Conservation (phyloP, 2,888 invertebrate genomes). For the Pseudolycoriella hygida region DNA sequence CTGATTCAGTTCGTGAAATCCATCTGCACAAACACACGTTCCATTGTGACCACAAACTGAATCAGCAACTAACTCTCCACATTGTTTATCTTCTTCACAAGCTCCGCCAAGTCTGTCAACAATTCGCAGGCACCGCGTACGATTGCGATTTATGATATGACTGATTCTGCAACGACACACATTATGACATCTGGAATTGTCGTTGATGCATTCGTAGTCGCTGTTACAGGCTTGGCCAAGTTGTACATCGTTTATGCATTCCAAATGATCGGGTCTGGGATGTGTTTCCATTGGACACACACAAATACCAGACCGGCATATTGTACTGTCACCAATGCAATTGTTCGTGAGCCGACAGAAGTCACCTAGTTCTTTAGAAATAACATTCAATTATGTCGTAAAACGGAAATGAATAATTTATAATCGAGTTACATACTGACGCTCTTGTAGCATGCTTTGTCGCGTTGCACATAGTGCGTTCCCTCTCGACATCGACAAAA, state of each 20-base stretch:
- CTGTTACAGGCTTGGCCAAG: slow-evolving; percentile 19
- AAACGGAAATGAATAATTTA: not conserved
- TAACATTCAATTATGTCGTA: not conserved
- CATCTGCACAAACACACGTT: slow-evolving; percentile 11
- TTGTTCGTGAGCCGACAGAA: slow-evolving; percentile 22
- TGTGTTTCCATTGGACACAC: slow-evolving; percentile 22
- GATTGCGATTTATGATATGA: slow-evolving; percentile 18
- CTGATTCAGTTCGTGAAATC: slow-evolving; percentile 11
- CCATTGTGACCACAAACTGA: slow-evolving; percentile 12
- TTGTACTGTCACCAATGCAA: slow-evolving; percentile 21
- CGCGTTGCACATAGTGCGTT: slow-evolving; percentile 19
- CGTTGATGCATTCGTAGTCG: slow-evolving; percentile 23
- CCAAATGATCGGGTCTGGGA: slow-evolving; percentile 18
- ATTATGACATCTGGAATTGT: slow-evolving; percentile 20
- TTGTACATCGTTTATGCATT: slow-evolving; percentile 18
- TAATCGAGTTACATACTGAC: slow-evolving; percentile 17
- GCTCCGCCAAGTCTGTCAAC: slow-evolving; percentile 10
- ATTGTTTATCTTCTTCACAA: slow-evolving; percentile 13
- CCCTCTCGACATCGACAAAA: slow-evolving; percentile 22
- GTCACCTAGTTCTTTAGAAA: slow-evolving; percentile 19
- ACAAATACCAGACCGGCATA: slow-evolving; percentile 22
- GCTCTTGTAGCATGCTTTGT: slow-evolving; percentile 23
- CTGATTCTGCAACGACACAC: slow-evolving; percentile 22
- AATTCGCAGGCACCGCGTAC: slow-evolving; percentile 19
- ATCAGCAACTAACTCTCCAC: slow-evolving; percentile 10